Evolutionary conservation across 2,888 invertebrate genomes (phyloP).

Genomic region (Mythimna vitellina): DNA sequence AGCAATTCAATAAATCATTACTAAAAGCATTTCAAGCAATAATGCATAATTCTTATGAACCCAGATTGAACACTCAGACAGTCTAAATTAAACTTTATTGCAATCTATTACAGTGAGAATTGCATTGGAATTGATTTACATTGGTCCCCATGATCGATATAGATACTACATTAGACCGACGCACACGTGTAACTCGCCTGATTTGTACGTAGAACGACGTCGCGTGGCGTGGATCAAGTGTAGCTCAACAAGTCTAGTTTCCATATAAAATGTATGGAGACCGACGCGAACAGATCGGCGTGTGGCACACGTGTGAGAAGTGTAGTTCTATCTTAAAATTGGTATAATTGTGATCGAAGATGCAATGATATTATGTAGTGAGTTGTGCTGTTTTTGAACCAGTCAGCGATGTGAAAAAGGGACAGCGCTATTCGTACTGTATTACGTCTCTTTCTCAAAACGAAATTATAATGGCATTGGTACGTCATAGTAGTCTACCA

Average conservation of each 20-base stretch:
- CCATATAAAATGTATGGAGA: too few species aligned
- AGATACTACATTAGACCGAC: too few species aligned
- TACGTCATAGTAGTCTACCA: too few species aligned
- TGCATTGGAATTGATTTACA: slow-evolving; percentile 47
- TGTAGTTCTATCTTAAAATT: too few species aligned
- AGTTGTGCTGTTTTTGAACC: slow-evolving; percentile 14
- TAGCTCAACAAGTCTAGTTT: too few species aligned
- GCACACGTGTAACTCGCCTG: too few species aligned
- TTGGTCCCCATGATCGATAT: slow-evolving; percentile 51
- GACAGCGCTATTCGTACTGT: background rate
- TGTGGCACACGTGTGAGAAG: too few species aligned
- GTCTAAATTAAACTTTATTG: slow-evolving; percentile 57
- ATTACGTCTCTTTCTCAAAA: too few species aligned
- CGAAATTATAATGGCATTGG: too few species aligned
- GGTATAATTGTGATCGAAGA: slow-evolving; percentile 56
- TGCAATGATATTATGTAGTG: slow-evolving; percentile 7
- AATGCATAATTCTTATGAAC: slow-evolving; percentile 59
- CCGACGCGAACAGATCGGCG: too few species aligned
- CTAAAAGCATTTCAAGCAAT: slow-evolving; percentile 49
- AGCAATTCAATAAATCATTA: slow-evolving; percentile 50
- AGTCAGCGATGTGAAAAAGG: background rate
- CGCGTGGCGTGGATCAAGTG: too few species aligned
- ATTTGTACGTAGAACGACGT: too few species aligned
- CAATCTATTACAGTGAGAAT: slow-evolving; percentile 29
- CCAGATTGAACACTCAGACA: slow-evolving; percentile 26